Evolutionary conservation across 2,113 vertebrate genomes (phyloP), one percentile per base, ranked within the genome.

Genomic region (Menura novaehollandiae): DNA sequence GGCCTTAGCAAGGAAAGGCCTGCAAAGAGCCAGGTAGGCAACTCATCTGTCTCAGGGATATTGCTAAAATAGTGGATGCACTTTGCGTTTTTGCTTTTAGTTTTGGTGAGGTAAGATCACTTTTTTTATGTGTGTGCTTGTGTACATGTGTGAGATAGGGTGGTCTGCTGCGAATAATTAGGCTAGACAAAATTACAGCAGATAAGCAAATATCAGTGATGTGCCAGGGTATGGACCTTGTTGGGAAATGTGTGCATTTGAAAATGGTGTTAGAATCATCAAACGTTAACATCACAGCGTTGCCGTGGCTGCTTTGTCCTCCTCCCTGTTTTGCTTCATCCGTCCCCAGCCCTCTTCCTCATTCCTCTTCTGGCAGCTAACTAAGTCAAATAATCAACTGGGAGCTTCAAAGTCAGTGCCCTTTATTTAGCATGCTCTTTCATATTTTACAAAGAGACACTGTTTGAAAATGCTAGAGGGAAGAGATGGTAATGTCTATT

Each of bases 371-470:
- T 55, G 32, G 28, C 35, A 92, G 75, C 66, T 76, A 37, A 68
- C 59, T 46, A 67, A 80, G 30, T 46, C 76, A 90, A 51, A 76
- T 72, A 67, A 69, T 81, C 75, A 67, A 53, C 52, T 52, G 81
- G n/a, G 46, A 92, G 27, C 85, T 75, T 94, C 75, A 89, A 82
- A 92, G 68, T 76, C 55, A 62, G 18, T 55, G 56, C 23, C 72
- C 74, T 88, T 76, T 91, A 59, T 90, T 79, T 89, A 90, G 71
- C 43, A 67, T 82, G 56, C 19, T 75, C 77, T 95, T 89, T 84
- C 67, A 68, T 89, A 56, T 95, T 91, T 90, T 56, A 92, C 87
- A 86, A 92, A 92, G 86, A 74, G 28, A 28, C 46, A 90, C 28
- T 79, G 52, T 90, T 91, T 88, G 62, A 95, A 95, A 71, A 73